Percentiles rank a stretch among this genome's conserved stretches.
Evolutionary conservation across 1,140 invertebrate genomes (phyloP).

Genomic region (Lordiphosa collinella): DNA sequence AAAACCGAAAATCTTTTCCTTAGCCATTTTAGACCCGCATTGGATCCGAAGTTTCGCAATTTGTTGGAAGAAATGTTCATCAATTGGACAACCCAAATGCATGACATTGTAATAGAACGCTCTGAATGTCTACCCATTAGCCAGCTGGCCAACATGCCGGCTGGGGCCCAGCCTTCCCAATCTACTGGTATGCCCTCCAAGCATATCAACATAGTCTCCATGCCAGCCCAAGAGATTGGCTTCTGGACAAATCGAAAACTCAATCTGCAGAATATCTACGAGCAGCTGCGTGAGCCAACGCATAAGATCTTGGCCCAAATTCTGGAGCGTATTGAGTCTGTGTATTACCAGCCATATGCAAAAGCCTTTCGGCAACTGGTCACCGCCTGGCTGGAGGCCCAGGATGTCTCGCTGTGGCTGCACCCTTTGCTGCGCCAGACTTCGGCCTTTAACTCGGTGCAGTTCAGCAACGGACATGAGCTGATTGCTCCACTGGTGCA

Average conservation of each 20-base stretch:
- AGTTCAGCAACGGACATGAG: slow-evolving; percentile 82
- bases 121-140: slow-evolving; percentile 40
- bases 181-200: slow-evolving; percentile 10
- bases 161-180: background rate
- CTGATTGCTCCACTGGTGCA: slow-evolving; percentile 86
- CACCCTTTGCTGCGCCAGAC: slow-evolving; percentile 82
- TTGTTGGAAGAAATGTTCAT: slow-evolving; percentile 88
- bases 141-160: background rate
- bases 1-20: background rate
- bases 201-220: slow-evolving; percentile 79
- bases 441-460: slow-evolving; percentile 86
- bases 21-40: slow-evolving; percentile 62
- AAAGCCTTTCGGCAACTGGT: slow-evolving; percentile 85
- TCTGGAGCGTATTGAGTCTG: slow-evolving; percentile 86
- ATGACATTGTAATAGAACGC: slow-evolving; percentile 81
- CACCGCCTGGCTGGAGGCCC: slow-evolving; percentile 83
- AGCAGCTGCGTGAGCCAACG: slow-evolving; percentile 87
- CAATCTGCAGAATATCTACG: slow-evolving; percentile 91
- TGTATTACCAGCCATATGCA: slow-evolving; percentile 87
- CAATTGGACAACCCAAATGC: slow-evolving; percentile 88
- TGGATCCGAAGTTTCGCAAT: slow-evolving; percentile 84
- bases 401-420: slow-evolving; percentile 86
- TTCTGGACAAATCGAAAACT: slow-evolving; percentile 85
- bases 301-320: slow-evolving; percentile 90
- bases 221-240: slow-evolving; percentile 87